Evolutionary conservation across 2,888 invertebrate species (phyloP), one percentile per base, ranked within the genome.

Genomic region (Diadegma fenestrale): DNA sequence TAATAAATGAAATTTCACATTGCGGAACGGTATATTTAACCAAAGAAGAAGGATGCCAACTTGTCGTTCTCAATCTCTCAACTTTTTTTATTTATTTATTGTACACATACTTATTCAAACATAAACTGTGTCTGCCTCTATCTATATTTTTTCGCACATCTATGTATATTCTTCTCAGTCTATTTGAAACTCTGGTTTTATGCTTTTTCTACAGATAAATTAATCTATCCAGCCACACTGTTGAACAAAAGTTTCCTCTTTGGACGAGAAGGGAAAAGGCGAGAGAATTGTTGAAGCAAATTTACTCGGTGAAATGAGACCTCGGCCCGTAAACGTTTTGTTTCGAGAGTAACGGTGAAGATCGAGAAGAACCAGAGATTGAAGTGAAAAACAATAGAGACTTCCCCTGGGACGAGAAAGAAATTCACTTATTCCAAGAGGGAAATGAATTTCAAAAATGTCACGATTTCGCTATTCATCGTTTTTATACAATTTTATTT

Each of bases 1-100:
- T 82, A 82, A 85, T 81, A 85, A 85, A 85, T 85, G 81, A 85
- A 85, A 85, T 85, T 85, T 82, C 78, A 64, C 63, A 72, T 78
- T 82, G 85, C 75, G 63, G 75, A 30, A 43, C 43, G 30, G 68
- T 69, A 37, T 58, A 71, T 71, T 79, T 48, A 37, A 63, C 48
- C 68, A 68, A 77, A 63, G 77, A 69, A 73, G 81, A 85, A 54
- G 41, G 69, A 82, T 82, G 69, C 82, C 75, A 17, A 61, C 61
- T 63, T 81, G 82, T 85, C 81, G 82, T 81, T 85, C 82, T 82
- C 75, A 77, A 85, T 85, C 68, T 82, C 75, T 85, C 85, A 63
- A n/a, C 51, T 64, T 82, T 48, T n/a, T 72, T 41, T 33, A 17
- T 43, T 8, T 76, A 48, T 63, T 37, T 51, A 51, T 45, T 75